These are phyloP conservation scores for Carposina sasakii DNA, from an alignment of 1,140 invertebrate genomes.

Conservation along the genomic window DNA sequence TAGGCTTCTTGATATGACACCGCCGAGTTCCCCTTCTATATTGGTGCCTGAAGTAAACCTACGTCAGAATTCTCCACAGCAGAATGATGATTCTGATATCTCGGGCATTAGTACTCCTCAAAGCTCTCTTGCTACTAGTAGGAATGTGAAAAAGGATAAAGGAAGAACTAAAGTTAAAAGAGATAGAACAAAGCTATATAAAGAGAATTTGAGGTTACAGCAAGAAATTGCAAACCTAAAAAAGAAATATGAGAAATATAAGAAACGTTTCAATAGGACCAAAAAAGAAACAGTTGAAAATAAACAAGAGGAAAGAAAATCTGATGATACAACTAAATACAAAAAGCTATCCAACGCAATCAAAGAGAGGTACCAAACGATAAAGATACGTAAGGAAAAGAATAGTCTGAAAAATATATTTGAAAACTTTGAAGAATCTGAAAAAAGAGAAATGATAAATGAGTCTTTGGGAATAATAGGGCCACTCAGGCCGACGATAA, in stretches of 20 bases:
- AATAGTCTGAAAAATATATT: conserved; percentile 2
- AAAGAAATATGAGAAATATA: conserved; percentile 5
- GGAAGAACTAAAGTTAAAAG: conserved; percentile 3
- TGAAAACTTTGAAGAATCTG: not conserved
- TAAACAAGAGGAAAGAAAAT: not conserved
- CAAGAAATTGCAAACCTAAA: conserved; percentile 2
- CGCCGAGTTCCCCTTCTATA: conserved; percentile 1
- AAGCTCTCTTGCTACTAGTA: not conserved
- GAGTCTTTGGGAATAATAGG: conserved; percentile 4
- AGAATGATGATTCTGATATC: not conserved
- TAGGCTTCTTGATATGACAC: conserved; percentile 7
- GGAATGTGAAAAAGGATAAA: not conserved
- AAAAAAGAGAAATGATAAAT: not conserved
- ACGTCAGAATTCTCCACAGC: not conserved
- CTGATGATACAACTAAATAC: conserved; percentile 3
- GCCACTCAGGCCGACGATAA: not conserved
- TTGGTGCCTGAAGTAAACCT: not conserved
- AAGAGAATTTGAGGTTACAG: conserved; percentile 4
- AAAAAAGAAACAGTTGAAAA: not conserved
- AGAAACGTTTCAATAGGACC: conserved; percentile 3
- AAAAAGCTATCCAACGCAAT: conserved; percentile 1
- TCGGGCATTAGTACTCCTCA: not conserved
- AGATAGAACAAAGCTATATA: conserved; percentile 6
- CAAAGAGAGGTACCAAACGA: conserved; percentile 2
- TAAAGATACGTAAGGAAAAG: conserved; percentile 4